Evolutionary conservation across 2,113 vertebrate genomes (phyloP), one percentile per base, ranked within the genome.

Genomic region (Gymnogyps californianus): DNA sequence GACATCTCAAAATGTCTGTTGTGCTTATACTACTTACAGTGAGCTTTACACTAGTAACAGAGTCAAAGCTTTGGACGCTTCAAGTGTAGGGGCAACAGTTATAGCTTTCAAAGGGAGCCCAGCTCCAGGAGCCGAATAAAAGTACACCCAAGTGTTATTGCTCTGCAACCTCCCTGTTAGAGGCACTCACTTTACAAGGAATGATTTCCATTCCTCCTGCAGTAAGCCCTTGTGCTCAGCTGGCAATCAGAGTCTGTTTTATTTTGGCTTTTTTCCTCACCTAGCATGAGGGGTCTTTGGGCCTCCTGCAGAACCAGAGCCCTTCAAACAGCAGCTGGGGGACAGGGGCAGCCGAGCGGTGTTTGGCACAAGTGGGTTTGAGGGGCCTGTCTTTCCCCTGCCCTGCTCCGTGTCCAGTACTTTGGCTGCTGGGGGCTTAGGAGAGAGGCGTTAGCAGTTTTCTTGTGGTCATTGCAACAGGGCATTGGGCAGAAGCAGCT

Each of bases 321-420:
- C 24, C 34, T 87, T 75, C 52, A 78, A 79, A 67, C 12, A 62
- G 38, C 47, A 57, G 19, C 47, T 21, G 11, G 40, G 22, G 24
- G 10, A 16, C 25, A 32, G 29, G 10, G 18, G 1, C 10, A 83
- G 65, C 19, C 0, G 0, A 70, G 36, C 0, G 2, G 36, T n/a
- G 28, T 58, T 81, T 83, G 46, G 11, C 28, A 67, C 3, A 55
- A 38, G 18, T 49, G n/a, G 10, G 9, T 66, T 57, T 85, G 49
- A 49, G 58, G 11, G 7, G 9, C 22, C 29, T 76, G n/a, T 59
- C 15, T 8, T 62, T 80, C 11, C 29, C 7, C 19, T 87, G 59
- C 22, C 28, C 44, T 1, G 1, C 11, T 77, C 64, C 2, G 1
- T 16, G n/a, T 26, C 34, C 59, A 40, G 57, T 0, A 0, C 15